Evolutionary conservation across 2,888 invertebrate species (phyloP).

Genomic region (Drymonia ruficornis): DNA sequence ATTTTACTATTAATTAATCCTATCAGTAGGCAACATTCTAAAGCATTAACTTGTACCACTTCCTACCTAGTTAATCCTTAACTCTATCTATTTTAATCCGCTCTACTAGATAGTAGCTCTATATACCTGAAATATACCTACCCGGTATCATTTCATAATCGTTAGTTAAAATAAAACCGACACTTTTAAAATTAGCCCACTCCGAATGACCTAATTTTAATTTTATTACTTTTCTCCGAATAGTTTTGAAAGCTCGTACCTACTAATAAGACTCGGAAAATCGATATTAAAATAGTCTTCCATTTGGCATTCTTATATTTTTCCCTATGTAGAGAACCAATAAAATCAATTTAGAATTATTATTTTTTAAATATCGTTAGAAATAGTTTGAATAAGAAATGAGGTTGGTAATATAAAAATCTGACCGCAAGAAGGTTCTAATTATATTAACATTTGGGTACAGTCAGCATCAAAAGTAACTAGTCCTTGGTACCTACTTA

Average conservation of each 20-base stretch:
- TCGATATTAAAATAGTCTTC: neutral
- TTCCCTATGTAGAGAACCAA: too few species aligned
- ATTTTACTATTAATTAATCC: neutral
- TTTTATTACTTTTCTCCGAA: conserved; percentile 1
- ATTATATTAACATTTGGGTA: too few species aligned
- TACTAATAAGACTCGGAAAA: neutral
- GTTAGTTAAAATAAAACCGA: neutral
- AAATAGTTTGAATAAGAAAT: too few species aligned
- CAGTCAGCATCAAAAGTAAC: too few species aligned
- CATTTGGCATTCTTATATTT: neutral
- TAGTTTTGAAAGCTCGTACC: neutral
- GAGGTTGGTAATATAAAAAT: too few species aligned
- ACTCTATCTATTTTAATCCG: neutral
- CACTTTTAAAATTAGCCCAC: neutral
- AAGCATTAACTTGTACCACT: neutral
- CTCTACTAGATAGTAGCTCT: neutral
- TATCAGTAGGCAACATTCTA: neutral
- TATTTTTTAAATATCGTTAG: too few species aligned
- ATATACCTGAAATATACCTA: neutral
- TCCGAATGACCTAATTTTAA: neutral
- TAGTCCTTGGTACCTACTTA: too few species aligned
- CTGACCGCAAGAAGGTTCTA: too few species aligned
- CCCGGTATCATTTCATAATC: neutral
- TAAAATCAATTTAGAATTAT: too few species aligned
- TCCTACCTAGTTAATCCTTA: neutral